These are phyloP conservation scores for Phoebastria nigripes DNA, from an alignment of 2,797 vertebrate genomes.

Conservation along the genomic window DNA sequence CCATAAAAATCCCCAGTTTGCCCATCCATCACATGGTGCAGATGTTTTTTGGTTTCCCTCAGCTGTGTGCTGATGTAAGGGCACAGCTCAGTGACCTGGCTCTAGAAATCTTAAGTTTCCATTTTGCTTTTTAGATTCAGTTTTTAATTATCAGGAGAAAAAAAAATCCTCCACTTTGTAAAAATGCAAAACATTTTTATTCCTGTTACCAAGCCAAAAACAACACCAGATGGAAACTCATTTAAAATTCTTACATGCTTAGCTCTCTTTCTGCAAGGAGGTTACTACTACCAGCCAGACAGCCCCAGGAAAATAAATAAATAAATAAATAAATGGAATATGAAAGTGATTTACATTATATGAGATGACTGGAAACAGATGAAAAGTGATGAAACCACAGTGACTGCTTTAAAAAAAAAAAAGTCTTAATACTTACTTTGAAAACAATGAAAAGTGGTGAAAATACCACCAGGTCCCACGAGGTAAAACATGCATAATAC, in stretches of 20 bases:
- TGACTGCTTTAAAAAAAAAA: neutral
- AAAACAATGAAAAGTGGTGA: neutral
- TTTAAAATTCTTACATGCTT: slow-evolving; percentile 30
- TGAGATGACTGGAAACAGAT: neutral
- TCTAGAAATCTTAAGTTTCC: neutral
- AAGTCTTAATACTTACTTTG: neutral
- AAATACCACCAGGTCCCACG: neutral
- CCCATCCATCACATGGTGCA: neutral
- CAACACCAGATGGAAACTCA: slow-evolving; percentile 45
- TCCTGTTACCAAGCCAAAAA: neutral
- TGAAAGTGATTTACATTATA: neutral
- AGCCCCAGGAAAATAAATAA: neutral
- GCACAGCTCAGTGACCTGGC: neutral
- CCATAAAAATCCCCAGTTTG: neutral
- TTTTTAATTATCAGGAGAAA: neutral
- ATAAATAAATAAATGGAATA: neutral
- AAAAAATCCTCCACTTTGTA: neutral
- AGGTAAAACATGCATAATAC: neutral
- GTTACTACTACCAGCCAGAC: neutral
- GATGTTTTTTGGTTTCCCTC: neutral
- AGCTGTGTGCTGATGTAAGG: neutral
- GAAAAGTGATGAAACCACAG: neutral
- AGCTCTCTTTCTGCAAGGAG: neutral
- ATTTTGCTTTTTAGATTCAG: neutral
- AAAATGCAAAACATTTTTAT: slow-evolving; percentile 24